Percentiles rank a stretch among this genome's conserved stretches.
Evolutionary conservation across 2,113 vertebrate genomes (phyloP).

Genomic region (Pleuronectes platessa): DNA sequence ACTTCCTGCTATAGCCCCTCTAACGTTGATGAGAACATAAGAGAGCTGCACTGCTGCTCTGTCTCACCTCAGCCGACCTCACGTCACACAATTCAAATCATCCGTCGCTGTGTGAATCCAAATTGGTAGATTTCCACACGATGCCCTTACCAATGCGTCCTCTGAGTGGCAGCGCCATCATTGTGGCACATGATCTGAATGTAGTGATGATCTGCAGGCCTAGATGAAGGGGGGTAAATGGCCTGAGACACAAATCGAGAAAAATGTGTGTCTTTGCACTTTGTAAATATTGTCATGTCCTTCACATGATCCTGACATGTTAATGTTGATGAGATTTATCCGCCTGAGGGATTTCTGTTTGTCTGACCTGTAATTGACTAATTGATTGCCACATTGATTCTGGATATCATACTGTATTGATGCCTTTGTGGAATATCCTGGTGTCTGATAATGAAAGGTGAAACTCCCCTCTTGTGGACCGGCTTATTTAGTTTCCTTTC

Average conservation of each 20-base stretch:
- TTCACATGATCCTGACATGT: background rate
- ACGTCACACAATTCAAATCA: background rate
- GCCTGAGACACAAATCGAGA: background rate
- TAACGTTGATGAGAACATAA: conserved; percentile 13
- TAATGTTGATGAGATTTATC: conserved; percentile 21
- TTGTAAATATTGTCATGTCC: background rate
- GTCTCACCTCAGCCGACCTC: background rate
- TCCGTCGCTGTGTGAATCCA: background rate
- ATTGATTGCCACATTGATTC: conserved; percentile 32
- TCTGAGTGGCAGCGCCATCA: too few relatives aligned
- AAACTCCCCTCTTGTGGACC: background rate
- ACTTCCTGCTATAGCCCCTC: conserved; percentile 18
- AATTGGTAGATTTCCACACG: background rate
- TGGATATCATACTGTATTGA: background rate
- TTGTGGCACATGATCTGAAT: background rate
- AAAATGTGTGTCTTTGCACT: background rate
- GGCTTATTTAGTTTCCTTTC: background rate
- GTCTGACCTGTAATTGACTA: conserved; percentile 1
- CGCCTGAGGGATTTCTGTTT: background rate
- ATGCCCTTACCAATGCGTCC: background rate
- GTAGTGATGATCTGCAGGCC: background rate
- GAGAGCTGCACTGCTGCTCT: background rate
- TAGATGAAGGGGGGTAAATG: background rate
- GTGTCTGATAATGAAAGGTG: conserved; percentile 14
- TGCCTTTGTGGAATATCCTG: background rate